phyloP scores from a whole-genome alignment of 2,888 invertebrate genomes.

The Herminia tarsipennalis region DNA sequence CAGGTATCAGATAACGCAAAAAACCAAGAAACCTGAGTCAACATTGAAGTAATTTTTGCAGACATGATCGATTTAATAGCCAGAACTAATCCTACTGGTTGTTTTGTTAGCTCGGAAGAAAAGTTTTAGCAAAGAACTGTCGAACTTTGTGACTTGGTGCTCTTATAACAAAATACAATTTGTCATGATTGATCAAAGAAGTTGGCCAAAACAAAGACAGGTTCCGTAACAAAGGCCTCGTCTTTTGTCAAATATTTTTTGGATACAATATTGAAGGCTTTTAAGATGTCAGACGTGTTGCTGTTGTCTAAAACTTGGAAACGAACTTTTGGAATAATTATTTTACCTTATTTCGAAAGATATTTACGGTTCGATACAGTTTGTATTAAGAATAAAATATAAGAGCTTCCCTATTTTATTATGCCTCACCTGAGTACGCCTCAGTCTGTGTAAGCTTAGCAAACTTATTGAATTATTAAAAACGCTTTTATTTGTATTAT shows the following conservation, averaged over 20 bases:
- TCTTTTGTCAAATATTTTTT: slow-evolving; percentile 58
- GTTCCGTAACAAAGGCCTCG: slow-evolving; percentile 58
- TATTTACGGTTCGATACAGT: no score
- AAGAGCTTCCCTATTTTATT: no score
- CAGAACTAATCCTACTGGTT: slow-evolving; percentile 63
- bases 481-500: no score
- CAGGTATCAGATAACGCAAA: no score
- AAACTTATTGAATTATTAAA: no score
- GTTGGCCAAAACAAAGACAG: slow-evolving; percentile 69
- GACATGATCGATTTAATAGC: slow-evolving; percentile 39
- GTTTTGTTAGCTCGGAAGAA: slow-evolving; percentile 61
- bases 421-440: no score
- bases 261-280: slow-evolving; percentile 45
- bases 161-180: slow-evolving; percentile 79
- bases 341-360: no score
- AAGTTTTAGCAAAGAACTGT: slow-evolving; percentile 70
- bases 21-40: no score
- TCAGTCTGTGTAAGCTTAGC: no score
- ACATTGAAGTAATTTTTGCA: background rate
- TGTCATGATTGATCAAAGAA: slow-evolving; percentile 83
- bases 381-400: no score
- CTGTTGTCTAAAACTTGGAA: slow-evolving; percentile 18
- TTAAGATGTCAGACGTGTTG: slow-evolving; percentile 32
- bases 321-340: slow-evolving; percentile 22
- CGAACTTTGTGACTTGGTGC: slow-evolving; percentile 70